Percentiles rank a stretch among this genome's conserved stretches.
Conservation (phyloP, 2,113 vertebrate genomes). For the Vimba vimba region DNA sequence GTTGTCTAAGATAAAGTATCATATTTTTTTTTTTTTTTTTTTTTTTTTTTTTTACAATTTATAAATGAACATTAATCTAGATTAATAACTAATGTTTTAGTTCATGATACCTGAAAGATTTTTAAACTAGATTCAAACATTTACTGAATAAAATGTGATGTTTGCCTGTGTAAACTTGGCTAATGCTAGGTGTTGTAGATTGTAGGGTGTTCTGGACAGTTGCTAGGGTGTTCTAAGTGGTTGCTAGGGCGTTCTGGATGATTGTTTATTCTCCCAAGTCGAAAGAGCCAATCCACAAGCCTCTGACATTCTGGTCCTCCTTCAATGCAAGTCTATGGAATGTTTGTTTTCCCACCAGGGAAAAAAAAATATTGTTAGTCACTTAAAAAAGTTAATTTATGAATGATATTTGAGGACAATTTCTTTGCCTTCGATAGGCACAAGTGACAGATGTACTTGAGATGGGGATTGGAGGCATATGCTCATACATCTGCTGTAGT, state of each 20-base stretch:
- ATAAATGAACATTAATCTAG: too few relatives aligned
- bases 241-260: neutral
- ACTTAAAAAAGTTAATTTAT: neutral
- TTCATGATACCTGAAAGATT: too few relatives aligned
- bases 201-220: neutral
- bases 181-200: neutral
- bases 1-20: too few relatives aligned
- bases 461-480: neutral
- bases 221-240: neutral
- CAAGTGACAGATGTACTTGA: constrained; percentile 30
- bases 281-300: neutral
- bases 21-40: too few relatives aligned
- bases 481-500: constrained; percentile 20
- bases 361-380: neutral
- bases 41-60: too few relatives aligned
- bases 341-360: neutral
- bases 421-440: neutral
- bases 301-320: neutral
- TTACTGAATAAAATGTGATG: too few relatives aligned
- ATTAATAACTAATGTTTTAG: too few relatives aligned
- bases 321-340: neutral
- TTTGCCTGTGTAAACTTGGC: too few relatives aligned
- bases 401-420: neutral
- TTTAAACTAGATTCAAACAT: too few relatives aligned
- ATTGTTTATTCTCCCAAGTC: neutral